Evolutionary conservation across 2,888 invertebrate species (phyloP), one percentile per base, ranked within the genome.

Genomic region (Lagria hirta): DNA sequence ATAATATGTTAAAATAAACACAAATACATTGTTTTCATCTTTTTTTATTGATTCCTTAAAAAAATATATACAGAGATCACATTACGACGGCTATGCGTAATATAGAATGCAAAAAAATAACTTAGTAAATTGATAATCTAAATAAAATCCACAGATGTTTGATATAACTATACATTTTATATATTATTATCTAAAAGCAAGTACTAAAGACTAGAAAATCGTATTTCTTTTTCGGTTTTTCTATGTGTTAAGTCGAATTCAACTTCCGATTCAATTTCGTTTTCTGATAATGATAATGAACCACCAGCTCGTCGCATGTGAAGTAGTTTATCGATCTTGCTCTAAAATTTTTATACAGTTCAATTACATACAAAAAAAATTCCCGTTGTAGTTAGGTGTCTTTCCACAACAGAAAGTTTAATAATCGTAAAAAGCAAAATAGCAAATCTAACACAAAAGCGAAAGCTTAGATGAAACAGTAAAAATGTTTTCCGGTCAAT

Each of bases 281-380:
- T 88, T 64, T 90, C 90, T 0, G 89, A 90, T 1, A 88, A 73
- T 3, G 88, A 88, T 7, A 89, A 74, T 1, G 88, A 89, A 26
- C 87, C 88, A 7, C 88, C 88, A 10, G 83, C 81, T 58, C 89
- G 79, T 12, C 83, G 74, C 4, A 78, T 69, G 47, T 80, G 76
- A 20, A 77, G 76, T 22, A 77, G 73, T 5, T 78, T 77, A 54
- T 80, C 79, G 71, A 55, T 54, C 13, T 78, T 75, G 33, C 68
- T 69, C 66, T 71, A 58, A 48, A 54, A 58, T n/a, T n/a, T n/a
- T n/a, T 37, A 53, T 51, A 38, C 4, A 15, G 6, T 5, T 14
- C n/a, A 29, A 29, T 2, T 5, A 15, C 12, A 12, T 6, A 14
- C n/a, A n/a, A 24, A 24, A 24, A 4, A 8, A 24, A 8, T 4